Evolutionary conservation across 2,888 invertebrate genomes (phyloP).

Genomic region (Acrobasis suavella): DNA sequence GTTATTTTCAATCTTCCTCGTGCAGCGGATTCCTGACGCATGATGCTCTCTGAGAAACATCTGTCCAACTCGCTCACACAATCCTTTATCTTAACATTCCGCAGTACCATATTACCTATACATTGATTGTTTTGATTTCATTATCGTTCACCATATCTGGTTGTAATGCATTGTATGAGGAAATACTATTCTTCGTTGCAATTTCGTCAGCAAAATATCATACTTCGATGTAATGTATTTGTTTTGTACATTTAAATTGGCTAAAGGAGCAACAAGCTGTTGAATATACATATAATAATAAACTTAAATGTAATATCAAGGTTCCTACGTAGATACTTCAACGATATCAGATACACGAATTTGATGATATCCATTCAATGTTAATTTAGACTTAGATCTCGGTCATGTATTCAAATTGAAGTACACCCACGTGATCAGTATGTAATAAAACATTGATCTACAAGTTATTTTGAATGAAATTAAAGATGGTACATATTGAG

Average conservation of each 20-base stretch:
- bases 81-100: conserved; percentile 12
- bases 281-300: too few species aligned
- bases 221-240: too few species aligned
- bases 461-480: not conserved
- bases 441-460: too few species aligned
- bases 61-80: conserved; percentile 25
- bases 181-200: not conserved
- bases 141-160: conserved; percentile 1
- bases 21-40: conserved; percentile 44
- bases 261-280: too few species aligned
- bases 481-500: not conserved
- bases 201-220: not conserved
- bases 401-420: too few species aligned
- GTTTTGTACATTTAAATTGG: not conserved
- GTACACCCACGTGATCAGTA: too few species aligned
- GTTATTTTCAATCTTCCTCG: conserved; percentile 68
- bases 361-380: too few species aligned
- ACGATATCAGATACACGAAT: too few species aligned
- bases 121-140: conserved; percentile 2
- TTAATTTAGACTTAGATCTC: too few species aligned
- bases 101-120: not conserved
- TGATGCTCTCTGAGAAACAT: conserved; percentile 29
- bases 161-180: not conserved
- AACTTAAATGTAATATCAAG: too few species aligned
- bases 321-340: too few species aligned